phyloP scores from a whole-genome alignment of 1,140 invertebrate species.

The Chionoecetes opilio region DNA sequence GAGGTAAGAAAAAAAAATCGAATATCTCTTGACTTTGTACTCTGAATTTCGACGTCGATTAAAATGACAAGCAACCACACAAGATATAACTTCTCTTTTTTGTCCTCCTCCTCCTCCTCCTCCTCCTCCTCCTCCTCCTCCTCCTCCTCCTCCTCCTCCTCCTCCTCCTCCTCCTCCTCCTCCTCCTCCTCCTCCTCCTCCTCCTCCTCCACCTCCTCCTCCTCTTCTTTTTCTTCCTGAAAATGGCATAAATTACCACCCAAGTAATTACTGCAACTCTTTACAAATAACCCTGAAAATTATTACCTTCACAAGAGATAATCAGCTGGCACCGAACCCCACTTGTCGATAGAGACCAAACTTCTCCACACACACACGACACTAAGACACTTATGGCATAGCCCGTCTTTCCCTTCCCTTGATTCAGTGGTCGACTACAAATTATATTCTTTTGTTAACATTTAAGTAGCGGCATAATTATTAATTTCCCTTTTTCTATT shows the following conservation, averaged over 20 bases:
- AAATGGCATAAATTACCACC: slow-evolving; percentile 47
- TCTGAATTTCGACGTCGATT: no score
- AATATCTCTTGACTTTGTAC: no score
- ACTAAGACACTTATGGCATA: neutral
- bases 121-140: slow-evolving; percentile 42
- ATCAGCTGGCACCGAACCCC: slow-evolving; percentile 4
- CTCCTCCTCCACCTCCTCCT: neutral
- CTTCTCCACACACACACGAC: neutral
- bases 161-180: neutral
- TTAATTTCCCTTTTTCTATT: slow-evolving; percentile 77
- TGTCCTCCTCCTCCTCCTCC: neutral
- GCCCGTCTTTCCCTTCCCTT: neutral
- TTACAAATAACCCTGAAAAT: slow-evolving; percentile 38
- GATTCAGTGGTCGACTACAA: slow-evolving; percentile 64
- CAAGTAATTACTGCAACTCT: slow-evolving; percentile 42
- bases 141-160: slow-evolving; percentile 28
- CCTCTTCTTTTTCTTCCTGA: neutral
- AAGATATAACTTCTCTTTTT: neutral
- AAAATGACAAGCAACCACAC: no score
- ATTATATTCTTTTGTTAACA: slow-evolving; percentile 73
- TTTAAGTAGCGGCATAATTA: slow-evolving; percentile 74
- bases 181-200: neutral
- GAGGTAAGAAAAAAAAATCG: no score
- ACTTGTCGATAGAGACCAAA: slow-evolving; percentile 29
- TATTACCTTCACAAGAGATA: neutral